Conservation (phyloP, 2,113 vertebrate genomes). For the Tenrec ecaudatus region DNA sequence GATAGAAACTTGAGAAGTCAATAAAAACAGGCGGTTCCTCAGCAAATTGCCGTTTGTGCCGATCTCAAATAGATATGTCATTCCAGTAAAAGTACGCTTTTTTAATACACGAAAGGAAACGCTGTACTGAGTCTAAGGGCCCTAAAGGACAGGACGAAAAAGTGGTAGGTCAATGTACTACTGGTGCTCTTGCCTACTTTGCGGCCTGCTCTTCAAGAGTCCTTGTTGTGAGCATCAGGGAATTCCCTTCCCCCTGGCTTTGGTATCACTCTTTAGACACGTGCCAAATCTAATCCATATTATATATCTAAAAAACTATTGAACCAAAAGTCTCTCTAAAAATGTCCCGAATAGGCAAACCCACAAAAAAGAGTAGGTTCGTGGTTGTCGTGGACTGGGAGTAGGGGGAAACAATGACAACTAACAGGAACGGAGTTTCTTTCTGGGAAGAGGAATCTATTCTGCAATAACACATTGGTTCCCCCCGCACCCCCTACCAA, state of each 20-base stretch:
- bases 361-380: not conserved
- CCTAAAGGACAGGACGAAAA: not conserved
- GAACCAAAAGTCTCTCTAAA: not conserved
- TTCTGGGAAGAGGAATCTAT: not conserved
- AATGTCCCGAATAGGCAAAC: not conserved
- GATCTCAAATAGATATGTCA: not conserved
- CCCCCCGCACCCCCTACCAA: not conserved
- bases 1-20: not conserved
- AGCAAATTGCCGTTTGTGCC: not conserved
- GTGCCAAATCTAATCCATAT: not conserved
- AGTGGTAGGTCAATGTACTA: accelerated
- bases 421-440: not conserved
- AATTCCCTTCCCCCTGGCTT: not conserved
- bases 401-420: too few species aligned
- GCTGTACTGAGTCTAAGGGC: not conserved
- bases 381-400: not conserved
- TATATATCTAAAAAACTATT: not conserved
- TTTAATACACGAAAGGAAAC: not conserved
- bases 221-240: not conserved
- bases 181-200: not conserved
- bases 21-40: conserved; percentile 18
- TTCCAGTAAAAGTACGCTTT: not conserved
- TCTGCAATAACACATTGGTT: not conserved
- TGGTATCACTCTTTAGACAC: not conserved
- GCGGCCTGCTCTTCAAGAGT: not conserved